Evolutionary conservation across 2,797 vertebrate genomes (phyloP), one percentile per base, ranked within the genome.

Genomic region (Agapornis canus): DNA sequence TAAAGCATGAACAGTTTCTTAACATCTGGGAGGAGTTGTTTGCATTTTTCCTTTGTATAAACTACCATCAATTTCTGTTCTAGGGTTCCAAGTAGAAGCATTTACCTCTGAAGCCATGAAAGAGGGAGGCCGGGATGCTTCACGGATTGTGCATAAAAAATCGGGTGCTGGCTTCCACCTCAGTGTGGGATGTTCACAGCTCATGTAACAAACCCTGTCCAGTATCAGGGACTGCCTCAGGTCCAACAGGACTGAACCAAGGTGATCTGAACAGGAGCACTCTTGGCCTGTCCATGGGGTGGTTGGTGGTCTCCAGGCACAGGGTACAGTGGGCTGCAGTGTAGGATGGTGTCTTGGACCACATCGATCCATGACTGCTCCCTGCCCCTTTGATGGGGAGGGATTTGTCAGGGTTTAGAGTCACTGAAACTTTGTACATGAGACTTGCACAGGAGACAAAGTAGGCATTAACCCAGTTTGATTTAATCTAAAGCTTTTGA

Each of bases 241-340:
- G 3, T 32, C 52, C 4, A 2, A 7, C 0, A 6, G 54, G 39
- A 13, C 22, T 1, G 2, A 60, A 8, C 11, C 21, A 13, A 49
- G 43, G 35, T 32, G 11, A 13, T 26, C 51, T 1, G 5, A 27
- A 13, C 22, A 10, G 52, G 31, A 64, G 26, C 26, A 8, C 1
- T 4, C 22, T 47, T 71, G 0, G 1, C 27, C 0, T 0, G 20
- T 29, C 4, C 4, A 1, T 14, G 26, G 27, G 0, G 2, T 26
- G 39, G 32, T 19, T 3, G 14, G 42, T 22, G 35, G 12, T 72
- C 32, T 20, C 39, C 19, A 8, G 40, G 42, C 13, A 1, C 17
- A 3, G 47, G 56, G 35, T 4, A 8, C 0, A 8, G 12, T 0
- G 19, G 22, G n/a, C 6, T 57, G 22, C 56, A 57, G 4, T 35